phyloP scores from a whole-genome alignment of 2,888 invertebrate genomes.

The Drosophila mettleri region DNA sequence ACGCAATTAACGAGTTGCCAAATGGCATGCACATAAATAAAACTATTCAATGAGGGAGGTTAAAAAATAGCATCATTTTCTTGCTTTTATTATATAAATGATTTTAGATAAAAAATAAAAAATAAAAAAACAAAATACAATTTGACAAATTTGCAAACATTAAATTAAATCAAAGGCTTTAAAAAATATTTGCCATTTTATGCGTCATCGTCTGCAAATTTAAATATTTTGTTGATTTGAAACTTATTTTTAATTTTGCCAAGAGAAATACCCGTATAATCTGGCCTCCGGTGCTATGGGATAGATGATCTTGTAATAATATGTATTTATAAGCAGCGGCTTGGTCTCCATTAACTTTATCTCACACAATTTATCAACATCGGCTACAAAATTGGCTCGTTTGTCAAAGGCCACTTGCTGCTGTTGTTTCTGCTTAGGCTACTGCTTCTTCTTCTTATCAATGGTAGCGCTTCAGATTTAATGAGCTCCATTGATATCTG shows the following conservation, averaged over 20 bases:
- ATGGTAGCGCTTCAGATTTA: conserved; percentile 70
- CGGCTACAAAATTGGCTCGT: conserved; percentile 36
- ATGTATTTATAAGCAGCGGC: conserved; percentile 42
- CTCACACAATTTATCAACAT: conserved; percentile 60
- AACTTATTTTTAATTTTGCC: conserved; percentile 17
- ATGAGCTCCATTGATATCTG: conserved; percentile 50
- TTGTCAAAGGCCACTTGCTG: conserved; percentile 27
- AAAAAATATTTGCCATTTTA: conserved; percentile 10
- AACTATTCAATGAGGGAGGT: conserved; percentile 13
- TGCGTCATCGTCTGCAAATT: conserved; percentile 4
- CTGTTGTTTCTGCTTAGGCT: conserved; percentile 2
- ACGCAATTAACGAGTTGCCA: conserved; percentile 55
- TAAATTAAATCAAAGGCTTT: conserved; percentile 44
- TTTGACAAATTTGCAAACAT: conserved; percentile 61
- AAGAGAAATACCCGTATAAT: conserved; percentile 61
- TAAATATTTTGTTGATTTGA: background rate
- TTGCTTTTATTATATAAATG: conserved; percentile 25
- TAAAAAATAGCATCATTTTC: conserved; percentile 29
- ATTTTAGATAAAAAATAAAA: conserved; percentile 26
- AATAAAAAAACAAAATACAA: conserved; percentile 40
- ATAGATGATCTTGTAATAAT: conserved; percentile 41
- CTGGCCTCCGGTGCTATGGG: conserved; percentile 50
- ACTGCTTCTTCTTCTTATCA: conserved; percentile 34
- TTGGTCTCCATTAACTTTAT: conserved; percentile 51
- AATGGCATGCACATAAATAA: conserved; percentile 37